phyloP scores from a whole-genome alignment of 2,888 invertebrate genomes.

The Lithophane socia region DNA sequence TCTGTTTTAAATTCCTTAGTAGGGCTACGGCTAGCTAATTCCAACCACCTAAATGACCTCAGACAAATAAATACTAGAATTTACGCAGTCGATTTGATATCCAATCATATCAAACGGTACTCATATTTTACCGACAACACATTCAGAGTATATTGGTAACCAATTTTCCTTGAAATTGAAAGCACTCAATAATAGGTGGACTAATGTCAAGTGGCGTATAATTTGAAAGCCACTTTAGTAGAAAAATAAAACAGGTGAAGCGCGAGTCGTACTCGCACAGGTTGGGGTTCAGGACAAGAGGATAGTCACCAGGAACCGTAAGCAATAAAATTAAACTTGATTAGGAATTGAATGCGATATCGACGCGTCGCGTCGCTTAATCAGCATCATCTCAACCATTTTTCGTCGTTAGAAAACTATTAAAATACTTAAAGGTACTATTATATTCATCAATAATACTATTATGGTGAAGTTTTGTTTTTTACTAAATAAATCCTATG shows the following conservation, averaged over 20 bases:
- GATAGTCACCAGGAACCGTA: neutral
- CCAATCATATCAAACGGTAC: neutral
- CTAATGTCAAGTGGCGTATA: slow-evolving; percentile 25
- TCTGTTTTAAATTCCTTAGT: neutral
- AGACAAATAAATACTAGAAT: neutral
- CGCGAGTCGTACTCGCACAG: too few relatives aligned
- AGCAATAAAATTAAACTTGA: neutral
- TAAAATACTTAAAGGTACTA: too few relatives aligned
- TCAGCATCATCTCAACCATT: too few relatives aligned
- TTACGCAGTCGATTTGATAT: neutral
- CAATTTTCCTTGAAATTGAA: slow-evolving; percentile 20
- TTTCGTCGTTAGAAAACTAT: too few relatives aligned
- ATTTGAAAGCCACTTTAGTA: slow-evolving; percentile 23
- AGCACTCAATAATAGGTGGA: slow-evolving; percentile 12
- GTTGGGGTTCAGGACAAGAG: neutral
- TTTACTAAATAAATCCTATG: too few relatives aligned
- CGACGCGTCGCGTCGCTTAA: too few relatives aligned
- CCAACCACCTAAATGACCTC: neutral
- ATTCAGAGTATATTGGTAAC: neutral
- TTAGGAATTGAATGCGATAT: neutral
- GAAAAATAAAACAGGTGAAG: slow-evolving; percentile 11
- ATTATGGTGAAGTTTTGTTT: too few relatives aligned
- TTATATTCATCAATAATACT: too few relatives aligned
- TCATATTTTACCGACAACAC: slow-evolving; percentile 12
- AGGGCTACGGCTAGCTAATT: neutral